Conservation (phyloP, 1,140 invertebrate species). For the Rhagoletis zephyria region DNA sequence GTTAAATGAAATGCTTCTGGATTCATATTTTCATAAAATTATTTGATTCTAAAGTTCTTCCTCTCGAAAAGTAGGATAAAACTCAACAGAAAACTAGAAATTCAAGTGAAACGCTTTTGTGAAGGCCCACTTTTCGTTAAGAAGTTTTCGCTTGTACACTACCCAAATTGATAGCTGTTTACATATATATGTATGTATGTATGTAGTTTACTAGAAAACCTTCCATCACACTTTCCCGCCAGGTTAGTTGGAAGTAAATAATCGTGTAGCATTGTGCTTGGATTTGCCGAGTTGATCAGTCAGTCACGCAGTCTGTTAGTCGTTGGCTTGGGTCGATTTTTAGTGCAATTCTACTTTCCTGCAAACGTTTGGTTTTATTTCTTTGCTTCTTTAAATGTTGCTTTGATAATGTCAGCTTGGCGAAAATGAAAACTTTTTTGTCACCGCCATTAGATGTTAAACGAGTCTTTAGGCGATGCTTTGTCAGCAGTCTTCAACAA, state of each 20-base stretch:
- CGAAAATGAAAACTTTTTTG: constrained; percentile 3
- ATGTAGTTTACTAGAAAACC: not conserved
- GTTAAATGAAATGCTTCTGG: too few species aligned
- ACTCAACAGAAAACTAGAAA: not conserved
- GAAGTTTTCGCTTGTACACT: not conserved
- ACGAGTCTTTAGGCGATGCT: constrained; percentile 15
- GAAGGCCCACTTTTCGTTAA: not conserved
- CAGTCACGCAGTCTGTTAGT: not conserved
- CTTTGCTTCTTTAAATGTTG: not conserved
- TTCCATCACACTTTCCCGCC: not conserved
- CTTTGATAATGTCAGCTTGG: not conserved
- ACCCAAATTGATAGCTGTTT: not conserved
- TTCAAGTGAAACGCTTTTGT: not conserved
- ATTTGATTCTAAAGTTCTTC: not conserved
- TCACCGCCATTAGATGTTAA: constrained; percentile 18
- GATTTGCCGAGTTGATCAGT: not conserved
- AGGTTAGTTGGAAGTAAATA: constrained; percentile 10
- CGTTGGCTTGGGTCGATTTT: not conserved
- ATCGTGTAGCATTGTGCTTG: not conserved
- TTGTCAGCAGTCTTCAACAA: constrained; percentile 40
- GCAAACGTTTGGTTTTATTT: not conserved
- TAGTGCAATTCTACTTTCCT: not conserved
- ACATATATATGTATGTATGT: too few species aligned
- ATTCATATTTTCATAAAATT: too few species aligned
- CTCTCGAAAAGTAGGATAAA: not conserved